Evolutionary conservation across 2,113 vertebrate species (phyloP), one percentile per base, ranked within the genome.

Genomic region (Ageneiosus marmoratus): DNA sequence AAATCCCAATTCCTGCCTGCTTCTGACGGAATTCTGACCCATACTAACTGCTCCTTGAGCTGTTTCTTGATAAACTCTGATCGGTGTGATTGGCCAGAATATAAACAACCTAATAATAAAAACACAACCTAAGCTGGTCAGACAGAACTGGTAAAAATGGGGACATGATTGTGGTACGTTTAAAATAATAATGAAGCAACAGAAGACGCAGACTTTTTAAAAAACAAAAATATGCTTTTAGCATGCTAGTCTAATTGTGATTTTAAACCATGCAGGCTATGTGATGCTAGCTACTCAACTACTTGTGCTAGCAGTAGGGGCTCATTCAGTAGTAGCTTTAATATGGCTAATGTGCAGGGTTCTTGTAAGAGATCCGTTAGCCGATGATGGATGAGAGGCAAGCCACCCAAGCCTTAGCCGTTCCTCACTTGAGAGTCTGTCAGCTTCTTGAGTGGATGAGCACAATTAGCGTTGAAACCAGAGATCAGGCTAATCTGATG

Each of bases 381-480:
- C 90, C 89, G 90, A 94, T 98, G 96, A 98, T 96, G 91, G 95
- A 97, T 96, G 95, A 94, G 92, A 86, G 90, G 87, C 89, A 93
- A 92, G 90, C 91, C 91, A 92, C 89, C 77, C 91, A 89, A 92
- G 91, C 93, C 94, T 92, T 88, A 88, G 65, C 92, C 91, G 92
- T 94, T 91, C 93, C 90, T 88, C 93, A 94, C 95, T 90, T 90
- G 91, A 93, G 91, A 90, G 91, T 94, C 95, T 94, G 94, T 97
- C 94, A 94, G 93, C 94, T 91, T 91, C 95, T 96, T 96, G 97
- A 97, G 95, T 96, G 95, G 94, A 94, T 89, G 89, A 89, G 92
- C 91, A 93, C 95, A 95, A 93, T 95, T 95, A 94, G 93, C 91
- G 90, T 90, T 94, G 96, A 96, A 98, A 97, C 95, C 93, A 94